Percentiles rank a stretch among this genome's conserved stretches.
Conservation (phyloP, 2,888 invertebrate species). For the Iselma pallidipennis region DNA sequence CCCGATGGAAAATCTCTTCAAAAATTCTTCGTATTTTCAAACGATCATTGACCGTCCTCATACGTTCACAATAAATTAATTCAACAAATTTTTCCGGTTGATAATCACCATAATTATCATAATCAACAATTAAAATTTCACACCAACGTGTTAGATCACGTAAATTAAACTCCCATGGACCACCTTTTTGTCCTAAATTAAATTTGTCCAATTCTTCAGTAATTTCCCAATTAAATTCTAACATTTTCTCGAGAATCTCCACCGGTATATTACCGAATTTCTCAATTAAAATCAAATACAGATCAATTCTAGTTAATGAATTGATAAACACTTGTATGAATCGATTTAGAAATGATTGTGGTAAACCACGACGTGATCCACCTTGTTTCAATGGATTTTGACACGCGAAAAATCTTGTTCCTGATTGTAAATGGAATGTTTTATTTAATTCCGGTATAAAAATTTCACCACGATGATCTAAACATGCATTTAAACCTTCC, state of each 20-base stretch:
- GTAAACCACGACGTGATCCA: slow-evolving; percentile 93
- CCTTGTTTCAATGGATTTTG: slow-evolving; percentile 98
- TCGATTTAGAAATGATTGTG: slow-evolving; percentile 95
- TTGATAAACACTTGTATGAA: slow-evolving; percentile 87
- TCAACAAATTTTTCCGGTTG: slow-evolving; percentile 66
- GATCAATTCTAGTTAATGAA: slow-evolving; percentile 67
- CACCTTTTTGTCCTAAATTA: slow-evolving; percentile 78
- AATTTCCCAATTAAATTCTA: slow-evolving; percentile 75
- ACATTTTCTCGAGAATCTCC: slow-evolving; percentile 70
- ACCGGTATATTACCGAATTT: slow-evolving; percentile 67
- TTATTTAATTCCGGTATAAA: slow-evolving; percentile 93
- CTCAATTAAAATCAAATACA: slow-evolving; percentile 66
- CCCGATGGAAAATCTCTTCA: slow-evolving; percentile 57
- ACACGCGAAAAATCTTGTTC: slow-evolving; percentile 92
- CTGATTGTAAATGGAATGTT: slow-evolving; percentile 74
- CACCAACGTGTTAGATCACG: slow-evolving; percentile 95
- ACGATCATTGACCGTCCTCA: slow-evolving; percentile 81
- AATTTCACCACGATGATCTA: slow-evolving; percentile 96
- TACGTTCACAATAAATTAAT: slow-evolving; percentile 83
- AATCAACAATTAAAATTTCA: slow-evolving; percentile 66
- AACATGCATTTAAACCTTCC: slow-evolving; percentile 97
- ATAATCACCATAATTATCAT: slow-evolving; percentile 36
- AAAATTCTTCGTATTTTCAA: slow-evolving; percentile 64
- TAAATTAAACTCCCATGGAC: slow-evolving; percentile 97
- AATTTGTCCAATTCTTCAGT: slow-evolving; percentile 66